These are phyloP conservation scores for Apamea epomidion DNA, from an alignment of 2,888 invertebrate species.

Conservation along the genomic window DNA sequence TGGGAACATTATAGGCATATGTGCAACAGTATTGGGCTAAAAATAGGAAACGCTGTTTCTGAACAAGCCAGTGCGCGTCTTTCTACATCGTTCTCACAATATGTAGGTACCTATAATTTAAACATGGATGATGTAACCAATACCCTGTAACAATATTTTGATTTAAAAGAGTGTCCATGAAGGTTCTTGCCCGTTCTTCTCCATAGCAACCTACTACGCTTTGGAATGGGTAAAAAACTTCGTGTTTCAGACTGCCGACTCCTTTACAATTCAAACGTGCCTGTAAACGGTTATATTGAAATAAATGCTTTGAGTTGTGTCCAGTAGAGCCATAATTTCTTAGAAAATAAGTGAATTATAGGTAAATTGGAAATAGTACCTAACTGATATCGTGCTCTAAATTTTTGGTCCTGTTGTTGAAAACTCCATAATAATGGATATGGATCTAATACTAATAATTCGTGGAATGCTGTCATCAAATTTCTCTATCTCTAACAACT, in stretches of 20 bases:
- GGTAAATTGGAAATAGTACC: not conserved
- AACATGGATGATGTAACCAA: not conserved
- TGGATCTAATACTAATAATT: too few relatives aligned
- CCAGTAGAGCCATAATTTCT: not conserved
- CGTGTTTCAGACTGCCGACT: too few relatives aligned
- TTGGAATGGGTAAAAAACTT: too few relatives aligned
- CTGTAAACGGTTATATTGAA: too few relatives aligned
- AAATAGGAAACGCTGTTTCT: not conserved
- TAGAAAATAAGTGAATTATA: not conserved
- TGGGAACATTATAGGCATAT: too few relatives aligned
- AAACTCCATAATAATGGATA: not conserved
- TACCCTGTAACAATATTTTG: not conserved
- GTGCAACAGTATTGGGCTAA: too few relatives aligned
- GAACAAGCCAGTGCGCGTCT: not conserved
- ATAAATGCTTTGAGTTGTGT: not conserved
- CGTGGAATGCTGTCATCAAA: not conserved
- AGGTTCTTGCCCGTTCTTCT: not conserved
- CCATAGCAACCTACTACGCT: not conserved
- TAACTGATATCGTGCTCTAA: not conserved
- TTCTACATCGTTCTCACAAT: not conserved
- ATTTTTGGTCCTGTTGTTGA: not conserved
- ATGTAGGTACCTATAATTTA: not conserved
- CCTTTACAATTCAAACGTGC: too few relatives aligned
- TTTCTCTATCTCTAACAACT: not conserved
- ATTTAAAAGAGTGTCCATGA: not conserved